Conservation (phyloP, 2,888 invertebrate genomes). For the Nomada ferruginata region DNA sequence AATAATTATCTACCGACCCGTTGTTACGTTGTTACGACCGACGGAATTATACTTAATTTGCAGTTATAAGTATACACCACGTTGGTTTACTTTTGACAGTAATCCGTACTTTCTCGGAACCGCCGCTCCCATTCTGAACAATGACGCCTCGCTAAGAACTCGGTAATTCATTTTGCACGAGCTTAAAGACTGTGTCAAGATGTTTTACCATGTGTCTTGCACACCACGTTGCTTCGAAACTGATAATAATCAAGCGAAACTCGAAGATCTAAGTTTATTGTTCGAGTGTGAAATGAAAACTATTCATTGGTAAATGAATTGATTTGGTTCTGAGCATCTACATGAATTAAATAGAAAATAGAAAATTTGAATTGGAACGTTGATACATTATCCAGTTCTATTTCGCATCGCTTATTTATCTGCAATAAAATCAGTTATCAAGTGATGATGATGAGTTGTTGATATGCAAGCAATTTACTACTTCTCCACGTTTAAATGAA, state of each 20-base stretch:
- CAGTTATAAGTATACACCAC: constrained; percentile 60
- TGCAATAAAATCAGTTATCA: too few species aligned
- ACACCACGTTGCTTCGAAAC: background rate
- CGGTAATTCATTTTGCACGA: constrained; percentile 42
- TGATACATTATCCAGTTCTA: too few species aligned
- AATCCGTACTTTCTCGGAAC: constrained; percentile 62
- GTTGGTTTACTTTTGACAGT: constrained; percentile 68
- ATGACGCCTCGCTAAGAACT: constrained; percentile 38
- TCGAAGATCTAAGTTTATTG: background rate
- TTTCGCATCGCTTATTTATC: too few species aligned
- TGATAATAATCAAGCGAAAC: background rate
- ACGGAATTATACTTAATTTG: constrained; percentile 69
- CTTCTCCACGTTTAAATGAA: too few species aligned
- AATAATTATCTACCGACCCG: constrained; percentile 62
- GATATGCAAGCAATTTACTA: too few species aligned
- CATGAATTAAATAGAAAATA: too few species aligned
- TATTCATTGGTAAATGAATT: background rate
- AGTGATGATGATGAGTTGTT: too few species aligned
- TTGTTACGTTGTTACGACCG: constrained; percentile 67
- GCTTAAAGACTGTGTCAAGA: constrained; percentile 11
- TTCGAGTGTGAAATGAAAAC: background rate
- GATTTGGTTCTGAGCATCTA: too few species aligned
- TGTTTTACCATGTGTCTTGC: background rate
- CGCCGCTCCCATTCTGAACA: constrained; percentile 42
- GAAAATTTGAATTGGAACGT: too few species aligned